Evolutionary conservation across 2,113 vertebrate species (phyloP).

Genomic region (Apeltes quadracus): DNA sequence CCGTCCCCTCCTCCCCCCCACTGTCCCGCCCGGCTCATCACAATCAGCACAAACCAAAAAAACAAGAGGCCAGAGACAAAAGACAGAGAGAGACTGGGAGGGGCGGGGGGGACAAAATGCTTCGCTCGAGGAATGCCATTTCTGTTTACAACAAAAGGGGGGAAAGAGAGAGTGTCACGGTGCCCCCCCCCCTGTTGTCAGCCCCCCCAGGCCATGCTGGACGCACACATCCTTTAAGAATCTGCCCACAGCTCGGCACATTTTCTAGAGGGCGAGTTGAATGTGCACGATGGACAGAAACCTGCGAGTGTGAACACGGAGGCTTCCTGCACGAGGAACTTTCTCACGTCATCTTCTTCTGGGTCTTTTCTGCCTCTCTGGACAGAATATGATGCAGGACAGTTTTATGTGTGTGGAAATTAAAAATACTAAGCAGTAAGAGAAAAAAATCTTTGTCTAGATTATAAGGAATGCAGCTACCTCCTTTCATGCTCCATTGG

Average conservation of each 20-base stretch:
- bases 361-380: conserved; percentile 23
- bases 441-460: too few relatives aligned
- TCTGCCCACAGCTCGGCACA: conserved; percentile 47
- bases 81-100: conserved; percentile 51
- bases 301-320: conserved; percentile 2
- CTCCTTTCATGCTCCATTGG: too few relatives aligned
- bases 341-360: conserved; percentile 28
- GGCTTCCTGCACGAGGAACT: conserved; percentile 46
- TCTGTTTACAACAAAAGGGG: conserved; percentile 62
- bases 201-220: conserved; percentile 50
- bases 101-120: conserved; percentile 52
- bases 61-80: conserved; percentile 41
- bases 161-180: conserved; percentile 62
- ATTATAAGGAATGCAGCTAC: too few relatives aligned
- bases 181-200: conserved; percentile 51
- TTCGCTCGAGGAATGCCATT: conserved; percentile 74
- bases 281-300: conserved; percentile 64
- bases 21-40: conserved; percentile 41
- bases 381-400: not conserved
- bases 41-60: conserved; percentile 63
- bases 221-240: conserved; percentile 68
- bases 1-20: too few relatives aligned
- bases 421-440: too few relatives aligned
- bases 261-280: conserved; percentile 41
- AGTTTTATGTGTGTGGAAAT: not conserved